Base-by-base conservation (phyloP, 2,113 vertebrate species). In the Hippolais icterina region DNA sequence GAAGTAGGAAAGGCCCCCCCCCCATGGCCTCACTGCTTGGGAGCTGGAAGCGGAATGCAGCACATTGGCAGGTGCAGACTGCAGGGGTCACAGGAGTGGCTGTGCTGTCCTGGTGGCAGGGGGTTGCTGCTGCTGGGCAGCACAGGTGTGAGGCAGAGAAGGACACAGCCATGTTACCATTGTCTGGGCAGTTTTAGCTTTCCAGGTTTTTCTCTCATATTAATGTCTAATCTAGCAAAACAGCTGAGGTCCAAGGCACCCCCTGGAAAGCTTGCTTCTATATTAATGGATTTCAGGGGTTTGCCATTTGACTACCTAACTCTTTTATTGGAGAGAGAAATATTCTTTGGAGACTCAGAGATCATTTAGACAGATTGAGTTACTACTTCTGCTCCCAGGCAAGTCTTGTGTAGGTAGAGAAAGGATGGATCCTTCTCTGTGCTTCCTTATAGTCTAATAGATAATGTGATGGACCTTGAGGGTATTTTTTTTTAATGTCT, bases 11-110 rank as follows among this genome's bases (percentile, higher is more conserved):
- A 63, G 47, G 11, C 28, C 16, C 11, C 25, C 42, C 3, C 11
- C 25, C 42, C 3, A 1, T 77, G 50, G 46, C 66, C 47, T 57
- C 46, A 7, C 13, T 50, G 61, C 63, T 20, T 20, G 70, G 71
- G 63, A 64, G 6, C 22, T 9, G 27, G 27, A 33, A 29, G 44
- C 0, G 0, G 49, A 42, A 23, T 0, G 3, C 49, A 41, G 44
- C 12, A 6, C 1, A 2, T 5, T 16, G 59, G 53, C 37, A 29
- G 0, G 2, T 28, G 69, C 8, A 2, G 60, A 4, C 56, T 8
- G 15, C 3, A 5, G 33, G 29, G 64, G 39, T 59, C 54, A 63
- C 6, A 6, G 50, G 5, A 25, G 39, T 3, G 24, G 12, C 61
- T 5, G 4, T 68, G 57, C 18, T 52, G 33, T 6, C 54, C 25